Base-by-base conservation (phyloP, 2,797 vertebrate species). In the Otolemur crassicaudatus region DNA sequence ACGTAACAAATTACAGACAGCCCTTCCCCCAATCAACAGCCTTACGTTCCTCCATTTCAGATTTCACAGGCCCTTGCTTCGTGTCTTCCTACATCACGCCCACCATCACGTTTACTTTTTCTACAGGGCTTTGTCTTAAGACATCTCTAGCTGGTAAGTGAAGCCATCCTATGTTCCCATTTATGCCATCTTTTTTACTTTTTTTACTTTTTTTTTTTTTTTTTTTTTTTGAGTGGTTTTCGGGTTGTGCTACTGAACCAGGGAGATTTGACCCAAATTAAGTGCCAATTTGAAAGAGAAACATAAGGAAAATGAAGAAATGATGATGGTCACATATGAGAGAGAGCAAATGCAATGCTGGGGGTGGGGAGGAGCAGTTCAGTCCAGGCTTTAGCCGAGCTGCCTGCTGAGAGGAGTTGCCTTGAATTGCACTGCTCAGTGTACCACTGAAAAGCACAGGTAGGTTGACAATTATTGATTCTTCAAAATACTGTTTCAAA, bases 31-130 rank as follows among this genome's bases (percentile, higher is more conserved):
- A 98, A 91, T 98, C 96, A 83, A 96, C 87, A 97, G 98, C 98
- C 98, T 97, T 98, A 98, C 98, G 98, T 98, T 97, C 98, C 98
- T 98, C 97, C 98, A 98, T 98, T 98, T 94, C 97, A 98, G 98
- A 98, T 97, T 96, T 98, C 98, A 97, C 98, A 92, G 89, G 98
- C 98, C 98, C 98, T 98, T 98, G 93, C 97, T 98, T 98, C 98
- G 97, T 79, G 96, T 98, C 94, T 87, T 98, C 95, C 93, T 92
- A 83, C 88, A 98, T 96, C 87, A 86, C 87, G 94, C 17, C 97
- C 95, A 89, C 23, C 95, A 67, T 0, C 60, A 19, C 49, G 65
- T 65, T 40, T 91, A n/a, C 31, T 92, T 95, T 96, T 94, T 87
- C 87, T 89, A 65, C 67, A 77, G 31, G 63, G 75, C 23, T 97